phyloP scores from a whole-genome alignment of 2,888 invertebrate species.

The Plagodis pulveraria region DNA sequence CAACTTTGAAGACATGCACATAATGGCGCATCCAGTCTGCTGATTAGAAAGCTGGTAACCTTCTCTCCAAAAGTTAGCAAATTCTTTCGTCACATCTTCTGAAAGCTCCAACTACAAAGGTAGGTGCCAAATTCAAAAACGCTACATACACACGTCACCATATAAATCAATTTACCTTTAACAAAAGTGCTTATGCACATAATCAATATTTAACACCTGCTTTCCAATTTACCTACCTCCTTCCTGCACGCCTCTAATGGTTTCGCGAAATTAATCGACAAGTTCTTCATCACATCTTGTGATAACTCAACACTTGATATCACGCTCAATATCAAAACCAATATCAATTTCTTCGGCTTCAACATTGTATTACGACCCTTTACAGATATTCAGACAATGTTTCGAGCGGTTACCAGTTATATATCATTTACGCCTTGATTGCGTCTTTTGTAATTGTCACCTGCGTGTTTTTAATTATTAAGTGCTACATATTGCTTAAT shows the following conservation, averaged over 20 bases:
- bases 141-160: too few species aligned
- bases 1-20: slow-evolving; percentile 46
- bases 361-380: slow-evolving; percentile 12
- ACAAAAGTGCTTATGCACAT: too few species aligned
- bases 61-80: slow-evolving; percentile 50
- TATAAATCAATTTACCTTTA: too few species aligned
- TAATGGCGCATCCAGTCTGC: slow-evolving; percentile 49
- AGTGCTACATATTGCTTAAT: slow-evolving; percentile 8
- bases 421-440: slow-evolving; percentile 24
- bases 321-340: slow-evolving; percentile 23
- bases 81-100: slow-evolving; percentile 39
- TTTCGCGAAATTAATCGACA: slow-evolving; percentile 38
- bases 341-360: slow-evolving; percentile 10
- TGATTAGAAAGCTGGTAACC: slow-evolving; percentile 27
- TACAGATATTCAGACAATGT: slow-evolving; percentile 2
- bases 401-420: slow-evolving; percentile 12
- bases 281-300: slow-evolving; percentile 37
- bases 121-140: too few species aligned
- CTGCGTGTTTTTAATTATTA: slow-evolving; percentile 12
- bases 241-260: slow-evolving; percentile 37
- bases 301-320: slow-evolving; percentile 27
- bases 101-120: slow-evolving; percentile 40
- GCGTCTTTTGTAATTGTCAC: slow-evolving; percentile 12
- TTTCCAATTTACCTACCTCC: slow-evolving; percentile 31
- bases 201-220: too few species aligned